These are phyloP conservation scores for Drosophila athabasca DNA, from an alignment of 1,140 invertebrate genomes.

Conservation along the genomic window DNA sequence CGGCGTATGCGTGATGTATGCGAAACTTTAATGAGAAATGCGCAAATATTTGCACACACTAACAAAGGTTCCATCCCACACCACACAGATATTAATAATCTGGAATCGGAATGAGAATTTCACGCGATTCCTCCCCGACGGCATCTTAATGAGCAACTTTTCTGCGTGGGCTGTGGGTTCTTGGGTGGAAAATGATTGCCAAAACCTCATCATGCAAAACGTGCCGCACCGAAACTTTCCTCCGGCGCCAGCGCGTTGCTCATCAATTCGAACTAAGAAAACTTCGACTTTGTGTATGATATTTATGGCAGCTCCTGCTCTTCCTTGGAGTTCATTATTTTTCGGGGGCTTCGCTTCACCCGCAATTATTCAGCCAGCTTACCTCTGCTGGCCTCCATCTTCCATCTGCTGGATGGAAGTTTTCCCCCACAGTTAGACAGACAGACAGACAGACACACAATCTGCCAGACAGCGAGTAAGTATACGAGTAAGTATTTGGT, in stretches of 20 bases:
- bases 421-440: conserved; percentile 30
- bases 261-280: conserved; percentile 58
- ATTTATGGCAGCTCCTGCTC: conserved; percentile 39
- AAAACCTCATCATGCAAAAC: conserved; percentile 41
- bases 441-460: conserved; percentile 36
- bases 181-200: conserved; percentile 50
- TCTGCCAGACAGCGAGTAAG: conserved; percentile 15
- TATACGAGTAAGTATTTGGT: conserved; percentile 1
- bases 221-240: conserved; percentile 53
- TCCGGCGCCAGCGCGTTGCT: conserved; percentile 16
- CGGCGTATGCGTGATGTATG: conserved; percentile 53
- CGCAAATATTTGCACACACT: conserved; percentile 45
- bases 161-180: not conserved
- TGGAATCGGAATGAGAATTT: conserved; percentile 43
- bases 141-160: conserved; percentile 62
- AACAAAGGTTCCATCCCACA: conserved; percentile 7
- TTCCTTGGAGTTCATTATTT: conserved; percentile 60
- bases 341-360: conserved; percentile 30
- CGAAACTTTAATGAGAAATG: conserved; percentile 48
- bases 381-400: too few species aligned
- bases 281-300: conserved; percentile 40
- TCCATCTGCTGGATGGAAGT: conserved; percentile 21
- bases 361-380: conserved; percentile 56
- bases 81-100: conserved; percentile 58
- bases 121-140: conserved; percentile 37